Percentiles rank a stretch among this genome's conserved stretches.
Evolutionary conservation across 2,797 vertebrate species (phyloP).

Genomic region (Pseudocheirus occidentalis): DNA sequence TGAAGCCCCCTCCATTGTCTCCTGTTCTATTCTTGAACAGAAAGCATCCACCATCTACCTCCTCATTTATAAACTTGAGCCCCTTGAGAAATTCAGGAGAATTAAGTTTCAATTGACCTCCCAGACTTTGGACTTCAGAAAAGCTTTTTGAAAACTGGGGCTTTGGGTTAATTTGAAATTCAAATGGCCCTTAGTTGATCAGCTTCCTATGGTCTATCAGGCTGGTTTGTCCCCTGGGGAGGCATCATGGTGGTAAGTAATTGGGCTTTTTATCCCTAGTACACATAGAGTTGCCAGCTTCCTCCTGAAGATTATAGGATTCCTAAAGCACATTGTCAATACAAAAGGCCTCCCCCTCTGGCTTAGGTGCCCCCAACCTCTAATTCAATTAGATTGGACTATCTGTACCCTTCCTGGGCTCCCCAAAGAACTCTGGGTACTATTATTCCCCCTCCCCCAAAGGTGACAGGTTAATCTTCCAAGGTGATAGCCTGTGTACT

Average conservation of each 20-base stretch:
- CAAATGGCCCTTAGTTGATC: conserved; percentile 81
- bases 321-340: conserved; percentile 76
- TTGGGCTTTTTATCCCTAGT: conserved; percentile 80
- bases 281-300: conserved; percentile 53
- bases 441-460: neutral
- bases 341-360: conserved; percentile 70
- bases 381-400: conserved; percentile 64
- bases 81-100: conserved; percentile 75
- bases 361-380: conserved; percentile 69
- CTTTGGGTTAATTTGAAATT: conserved; percentile 80
- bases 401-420: conserved; percentile 41
- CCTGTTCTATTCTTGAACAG: neutral
- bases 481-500: neutral
- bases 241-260: conserved; percentile 77
- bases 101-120: conserved; percentile 83
- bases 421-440: conserved; percentile 9
- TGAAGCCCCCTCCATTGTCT: neutral
- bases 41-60: neutral
- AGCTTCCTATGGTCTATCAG: conserved; percentile 79
- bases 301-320: conserved; percentile 68
- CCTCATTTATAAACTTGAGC: conserved; percentile 69
- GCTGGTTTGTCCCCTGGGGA: conserved; percentile 74
- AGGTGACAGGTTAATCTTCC: conserved; percentile 18
- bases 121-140: conserved; percentile 78
- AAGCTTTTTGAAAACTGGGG: conserved; percentile 80